Evolutionary conservation across 1,140 invertebrate species (phyloP), one percentile per base, ranked within the genome.

Genomic region (Bombus haemorrhoidalis): DNA sequence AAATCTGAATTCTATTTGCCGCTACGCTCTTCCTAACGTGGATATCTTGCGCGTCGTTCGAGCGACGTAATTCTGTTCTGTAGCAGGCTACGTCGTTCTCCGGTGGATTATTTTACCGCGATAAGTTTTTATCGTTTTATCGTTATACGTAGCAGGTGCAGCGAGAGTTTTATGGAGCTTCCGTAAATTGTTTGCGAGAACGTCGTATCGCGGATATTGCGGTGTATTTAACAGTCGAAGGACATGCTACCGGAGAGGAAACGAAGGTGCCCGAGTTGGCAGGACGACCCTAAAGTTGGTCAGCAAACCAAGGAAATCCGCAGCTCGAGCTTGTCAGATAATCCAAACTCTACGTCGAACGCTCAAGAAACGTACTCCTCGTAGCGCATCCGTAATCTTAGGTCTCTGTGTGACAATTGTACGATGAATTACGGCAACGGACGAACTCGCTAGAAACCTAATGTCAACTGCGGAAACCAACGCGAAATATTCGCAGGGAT

Each of bases 261-360:
- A 73, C 41, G 79, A 73, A 73, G 68, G 68, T 81, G 53, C 5
- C n/a, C 47, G 79, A 72, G 68, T 71, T 81, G 79, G 41, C 69
- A 62, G 68, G 28, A 25, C 22, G n/a, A 81, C 47, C 34, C 47
- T 32, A 41, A 81, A 81, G 68, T 81, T 81, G 79, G 79, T 73
- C 69, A 81, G 79, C 68, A 59, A 73, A 81, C 79, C 22, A 13
- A 59, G 79, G 69, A 81, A 81, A 81, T 62, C 68, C 79, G 72
- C 53, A 73, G 32, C 73, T 47, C 22, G 34, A 43, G 79, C 53
- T 57, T 72, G 68, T 72, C 79, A 34, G 79, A 81, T 81, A 81
- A 81, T 81, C 68, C 79, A 43, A 47, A 59, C 68, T 81, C 37
- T 25, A 34, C 47, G 25, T 71, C 68, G 47, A 73, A 73, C 68